Evolutionary conservation across 2,888 invertebrate species (phyloP), one percentile per base, ranked within the genome.

Genomic region (Stenodema calcarata): DNA sequence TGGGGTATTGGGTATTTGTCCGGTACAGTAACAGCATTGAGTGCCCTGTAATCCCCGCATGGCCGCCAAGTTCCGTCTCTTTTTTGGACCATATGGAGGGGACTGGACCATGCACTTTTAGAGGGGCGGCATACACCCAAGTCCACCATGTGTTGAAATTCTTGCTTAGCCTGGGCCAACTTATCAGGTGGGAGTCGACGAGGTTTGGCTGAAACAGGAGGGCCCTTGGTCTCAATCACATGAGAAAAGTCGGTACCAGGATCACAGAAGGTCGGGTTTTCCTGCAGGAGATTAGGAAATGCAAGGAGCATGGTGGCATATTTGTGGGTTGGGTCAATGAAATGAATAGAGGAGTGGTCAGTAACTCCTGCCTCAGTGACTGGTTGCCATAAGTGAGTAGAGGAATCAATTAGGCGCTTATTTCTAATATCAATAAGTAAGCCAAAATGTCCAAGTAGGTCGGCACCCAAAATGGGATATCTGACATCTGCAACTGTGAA

Each of bases 41-140:
- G 88, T 0, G 42, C 23, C 0, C 91, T 86, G 87, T 91, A 92
- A 88, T 89, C 91, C 4, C 91, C 91, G 83, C 91, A 90, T 0
- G 90, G 89, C 62, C 90, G 70, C 90, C 90, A 91, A 16, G 70
- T 79, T 16, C 88, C 88, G 11, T 86, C 73, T 75, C n/a, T 88
- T 82, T 80, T 81, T 27, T 9, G 54, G 35, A 81, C 81, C n/a
- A 81, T 18, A 41, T 81, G 85, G 18, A 85, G 69, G 16, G 87
- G 86, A 23, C 86, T 86, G n/a, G 87, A 54, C 87, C 87, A 86
- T 23, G 70, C 18, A 50, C 87, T 87, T 16, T 81, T 87, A 9
- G 80, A 73, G 11, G 87, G 87, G 7, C 80, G 35, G 73, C 85
- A 87, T 30, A 86, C 69, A n/a, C 87, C 86, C 47, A 89, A 28